Percentiles rank a stretch among this genome's conserved stretches.
phyloP scores from a whole-genome alignment of 2,113 vertebrate species.

The Ginglymostoma cirratum region DNA sequence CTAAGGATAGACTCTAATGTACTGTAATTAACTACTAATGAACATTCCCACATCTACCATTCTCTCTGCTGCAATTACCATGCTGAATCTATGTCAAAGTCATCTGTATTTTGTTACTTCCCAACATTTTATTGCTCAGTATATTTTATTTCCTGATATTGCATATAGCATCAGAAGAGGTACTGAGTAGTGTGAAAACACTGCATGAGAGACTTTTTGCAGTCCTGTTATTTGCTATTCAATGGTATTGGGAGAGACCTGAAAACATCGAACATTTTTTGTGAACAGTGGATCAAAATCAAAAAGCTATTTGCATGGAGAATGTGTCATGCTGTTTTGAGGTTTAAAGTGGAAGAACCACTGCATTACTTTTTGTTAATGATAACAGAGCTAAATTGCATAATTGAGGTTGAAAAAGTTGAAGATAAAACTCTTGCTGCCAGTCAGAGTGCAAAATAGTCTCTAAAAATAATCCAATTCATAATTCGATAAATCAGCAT shows the following conservation, averaged over 20 bases:
- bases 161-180: not conserved
- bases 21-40: not conserved
- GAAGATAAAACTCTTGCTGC: not conserved
- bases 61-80: not conserved
- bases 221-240: not conserved
- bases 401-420: not conserved
- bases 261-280: not conserved
- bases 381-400: not conserved
- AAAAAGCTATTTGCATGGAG: not conserved
- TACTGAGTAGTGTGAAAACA: not conserved
- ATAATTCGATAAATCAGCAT: not conserved
- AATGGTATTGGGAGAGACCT: not conserved
- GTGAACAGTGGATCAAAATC: not conserved
- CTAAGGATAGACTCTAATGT: no score
- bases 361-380: not conserved
- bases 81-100: not conserved
- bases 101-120: not conserved
- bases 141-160: not conserved
- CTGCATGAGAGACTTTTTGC: not conserved
- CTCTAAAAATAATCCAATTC: not conserved
- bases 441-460: not conserved
- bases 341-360: not conserved
- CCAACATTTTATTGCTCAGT: not conserved
- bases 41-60: not conserved
- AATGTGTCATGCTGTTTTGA: not conserved